A percentile compares a stretch with the other conserved stretches of the same genome.
Conservation (phyloP, 2,113 vertebrate species). For the Macaca fascicularis region DNA sequence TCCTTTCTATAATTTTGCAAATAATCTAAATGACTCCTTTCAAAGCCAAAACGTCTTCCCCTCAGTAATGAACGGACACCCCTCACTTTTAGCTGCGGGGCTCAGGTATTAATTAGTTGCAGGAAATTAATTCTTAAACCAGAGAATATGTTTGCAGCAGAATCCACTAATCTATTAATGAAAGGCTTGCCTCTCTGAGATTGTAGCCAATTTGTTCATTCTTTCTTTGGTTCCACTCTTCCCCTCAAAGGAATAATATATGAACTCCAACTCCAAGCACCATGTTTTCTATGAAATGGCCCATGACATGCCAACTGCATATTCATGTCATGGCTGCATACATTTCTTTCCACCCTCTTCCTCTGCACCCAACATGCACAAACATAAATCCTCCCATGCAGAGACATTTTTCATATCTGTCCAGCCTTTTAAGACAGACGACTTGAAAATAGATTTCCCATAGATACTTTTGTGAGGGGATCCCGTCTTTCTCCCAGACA, state of each 20-base stretch:
- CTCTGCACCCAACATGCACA: background rate
- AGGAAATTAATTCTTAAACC: conserved; percentile 40
- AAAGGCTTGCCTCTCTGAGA: conserved; percentile 46
- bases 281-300: background rate
- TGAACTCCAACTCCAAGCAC: background rate
- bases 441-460: conserved; percentile 34
- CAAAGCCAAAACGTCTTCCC: conserved; percentile 18
- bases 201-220: background rate
- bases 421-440: conserved; percentile 37
- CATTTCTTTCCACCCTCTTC: background rate
- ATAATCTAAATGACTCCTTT: conserved; percentile 51
- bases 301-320: background rate
- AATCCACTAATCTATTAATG: background rate
- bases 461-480: background rate
- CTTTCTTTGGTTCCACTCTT: background rate
- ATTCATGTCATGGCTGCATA: background rate
- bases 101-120: conserved; percentile 25
- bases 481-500: background rate
- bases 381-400: conserved; percentile 9
- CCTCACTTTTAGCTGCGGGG: background rate
- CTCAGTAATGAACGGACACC: background rate
- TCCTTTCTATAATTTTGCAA: conserved; percentile 19
- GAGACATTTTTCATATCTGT: conserved; percentile 41
- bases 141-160: background rate
- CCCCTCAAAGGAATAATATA: background rate